Base-by-base conservation (phyloP, 2,888 invertebrate species). In the Beris chalybata region DNA sequence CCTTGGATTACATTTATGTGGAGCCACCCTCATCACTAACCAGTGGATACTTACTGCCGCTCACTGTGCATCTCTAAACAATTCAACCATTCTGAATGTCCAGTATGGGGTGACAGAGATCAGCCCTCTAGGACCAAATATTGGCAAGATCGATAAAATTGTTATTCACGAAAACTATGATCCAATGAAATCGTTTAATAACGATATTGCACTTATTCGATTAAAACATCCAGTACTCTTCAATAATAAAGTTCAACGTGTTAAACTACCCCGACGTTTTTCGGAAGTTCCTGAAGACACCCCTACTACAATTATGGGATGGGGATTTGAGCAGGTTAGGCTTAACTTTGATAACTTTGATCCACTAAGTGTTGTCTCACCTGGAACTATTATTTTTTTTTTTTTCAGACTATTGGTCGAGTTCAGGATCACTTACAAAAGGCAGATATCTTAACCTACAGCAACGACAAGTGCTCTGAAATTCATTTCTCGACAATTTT, bases 171-270 rank as follows among this genome's bases (percentile, higher is more conserved):
- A 78, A 5, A n/a, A 55, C 0, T 83, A 78, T 71, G 69, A 72
- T 65, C 72, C 71, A 0, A 4, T 0, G 5, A 65, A 69, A 0
- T 69, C 70, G 7, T 76, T 76, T 55, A 79, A 79, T 65, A 81
- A 81, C 65, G 83, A 83, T 45, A 78, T 82, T 13, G 77, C 81
- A 4, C 66, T 83, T 31, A 63, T 83, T 15, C 73, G 79, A 75
- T 72, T 79, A 64, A 66, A 57, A 2, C 69, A 64, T 0, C 71
- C 76, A 1, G 70, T 80, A 5, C 54, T 69, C 9, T 76, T 74
- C 69, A 72, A 30, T 70, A 70, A 64, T 72, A 71, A 4, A 65
- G 76, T 65, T 72, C 73, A 3, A 50, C 74, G 77, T 1, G 77
- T 80, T 0, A 61, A 65, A 3, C 69, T 80, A 64, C 79, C 79